Evolutionary conservation across 2,113 vertebrate species (phyloP).

Genomic region (Choloepus hoffmanni): DNA sequence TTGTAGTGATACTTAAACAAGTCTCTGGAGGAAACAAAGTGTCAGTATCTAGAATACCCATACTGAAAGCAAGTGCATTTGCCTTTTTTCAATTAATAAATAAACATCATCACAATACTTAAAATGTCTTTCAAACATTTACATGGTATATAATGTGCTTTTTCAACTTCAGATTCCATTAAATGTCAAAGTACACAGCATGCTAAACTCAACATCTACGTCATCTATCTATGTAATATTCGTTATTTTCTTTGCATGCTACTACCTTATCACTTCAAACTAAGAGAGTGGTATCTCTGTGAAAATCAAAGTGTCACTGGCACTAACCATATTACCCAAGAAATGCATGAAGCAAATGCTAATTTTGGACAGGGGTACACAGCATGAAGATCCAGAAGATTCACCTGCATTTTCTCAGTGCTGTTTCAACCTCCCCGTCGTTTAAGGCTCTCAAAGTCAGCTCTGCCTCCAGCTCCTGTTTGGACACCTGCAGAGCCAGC

Average conservation of each 20-base stretch:
- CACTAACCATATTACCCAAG: no score
- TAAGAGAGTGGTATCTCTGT: neutral
- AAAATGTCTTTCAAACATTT: neutral
- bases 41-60: neutral
- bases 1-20: constrained; percentile 91
- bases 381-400: rapidly evolving
- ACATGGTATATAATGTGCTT: neutral
- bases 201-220: neutral
- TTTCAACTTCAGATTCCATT: neutral
- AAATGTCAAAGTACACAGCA: neutral
- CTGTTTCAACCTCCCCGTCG: constrained; percentile 89
- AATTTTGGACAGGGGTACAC: neutral
- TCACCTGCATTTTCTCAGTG: constrained; percentile 93
- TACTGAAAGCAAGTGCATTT: rapidly evolving
- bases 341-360: rapidly evolving
- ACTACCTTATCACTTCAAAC: neutral
- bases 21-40: constrained; percentile 72
- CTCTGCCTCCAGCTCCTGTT: constrained; percentile 91
- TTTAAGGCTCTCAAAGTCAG: constrained; percentile 90
- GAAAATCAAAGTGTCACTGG: neutral
- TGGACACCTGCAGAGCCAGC: constrained; percentile 89
- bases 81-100: neutral
- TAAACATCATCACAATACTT: neutral
- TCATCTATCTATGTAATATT: neutral
- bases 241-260: no score